Base-by-base conservation (phyloP, 1,140 invertebrate species). In the Bombyx mandarina region DNA sequence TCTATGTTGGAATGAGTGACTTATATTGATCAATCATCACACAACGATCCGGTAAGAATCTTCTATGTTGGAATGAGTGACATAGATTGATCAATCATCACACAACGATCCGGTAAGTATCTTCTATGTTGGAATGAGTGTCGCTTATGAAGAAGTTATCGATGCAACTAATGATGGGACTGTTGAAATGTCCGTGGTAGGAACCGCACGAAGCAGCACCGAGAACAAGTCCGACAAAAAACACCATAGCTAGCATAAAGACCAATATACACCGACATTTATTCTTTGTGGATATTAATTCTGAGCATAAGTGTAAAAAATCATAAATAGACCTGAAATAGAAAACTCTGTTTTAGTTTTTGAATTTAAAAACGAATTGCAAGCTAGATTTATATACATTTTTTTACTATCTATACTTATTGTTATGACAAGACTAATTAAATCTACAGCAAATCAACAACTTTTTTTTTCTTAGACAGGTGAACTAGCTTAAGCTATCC, bases 201-300 rank as follows among this genome's bases (percentile, higher is more conserved):
- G 76, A 69, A 18, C 78, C 78, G 53, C 82, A 86, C 1, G 76
- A 73, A 7, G 76, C 76, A 54, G 76, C 74, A 8, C 80, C 82
- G 43, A 86, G 46, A 6, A 86, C 43, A n/a, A 83, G 22, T 1
- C 82, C 82, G 42, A 69, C n/a, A 1, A 75, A 43, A 54, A 82
- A 86, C 1, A 66, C 55, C 9, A 69, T 8, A 50, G 54, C 35
- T 9, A 74, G 45, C 0, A 78, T 57, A 46, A 69, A 10, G 43
- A 73, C 6, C 43, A 79, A 47, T 12, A 61, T 43, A 60, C 65
- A 75, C 49, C 63, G 58, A 52, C 59, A 72, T 67, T 68, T 80
- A 49, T 78, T 75, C 42, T 76, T 69, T 48, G 63, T 68, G 45
- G 63, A 52, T 9, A 77, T 22, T 54, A 65, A 45, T 45, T 75